Percentiles rank a stretch among this genome's conserved stretches.
phyloP scores from a whole-genome alignment of 2,113 vertebrate species.

The Amphiprion ocellaris region DNA sequence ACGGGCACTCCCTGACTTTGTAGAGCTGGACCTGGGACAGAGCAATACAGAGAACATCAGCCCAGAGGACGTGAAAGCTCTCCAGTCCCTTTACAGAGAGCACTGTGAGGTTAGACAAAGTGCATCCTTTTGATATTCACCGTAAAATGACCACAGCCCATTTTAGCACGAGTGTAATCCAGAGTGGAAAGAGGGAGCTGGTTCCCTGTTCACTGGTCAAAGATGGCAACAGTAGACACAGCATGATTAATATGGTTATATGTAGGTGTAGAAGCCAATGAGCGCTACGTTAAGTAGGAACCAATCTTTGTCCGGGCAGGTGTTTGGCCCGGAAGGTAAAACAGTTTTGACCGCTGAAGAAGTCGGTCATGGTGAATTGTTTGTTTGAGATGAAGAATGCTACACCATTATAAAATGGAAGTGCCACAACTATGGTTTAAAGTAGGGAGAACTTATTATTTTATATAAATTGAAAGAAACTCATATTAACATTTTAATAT shows the following conservation, averaged over 20 bases:
- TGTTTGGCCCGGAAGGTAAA: no score
- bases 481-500: no score
- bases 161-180: not conserved
- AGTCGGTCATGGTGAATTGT: no score
- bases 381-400: no score
- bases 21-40: slow-evolving; percentile 88
- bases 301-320: no score
- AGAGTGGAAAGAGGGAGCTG: not conserved
- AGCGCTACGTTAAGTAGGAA: no score
- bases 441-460: not conserved
- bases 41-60: slow-evolving; percentile 88
- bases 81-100: slow-evolving; percentile 93
- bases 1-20: slow-evolving; percentile 93
- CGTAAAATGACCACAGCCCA: not conserved
- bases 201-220: slow-evolving; percentile 6
- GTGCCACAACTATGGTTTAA: not conserved
- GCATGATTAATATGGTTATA: slow-evolving; percentile 1
- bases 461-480: no score
- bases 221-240: not conserved
- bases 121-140: not conserved
- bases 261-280: not conserved
- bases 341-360: no score
- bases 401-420: not conserved
- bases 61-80: slow-evolving; percentile 89
- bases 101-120: slow-evolving; percentile 93